Evolutionary conservation across 2,888 invertebrate species (phyloP).

Genomic region (Tineola bisselliella): DNA sequence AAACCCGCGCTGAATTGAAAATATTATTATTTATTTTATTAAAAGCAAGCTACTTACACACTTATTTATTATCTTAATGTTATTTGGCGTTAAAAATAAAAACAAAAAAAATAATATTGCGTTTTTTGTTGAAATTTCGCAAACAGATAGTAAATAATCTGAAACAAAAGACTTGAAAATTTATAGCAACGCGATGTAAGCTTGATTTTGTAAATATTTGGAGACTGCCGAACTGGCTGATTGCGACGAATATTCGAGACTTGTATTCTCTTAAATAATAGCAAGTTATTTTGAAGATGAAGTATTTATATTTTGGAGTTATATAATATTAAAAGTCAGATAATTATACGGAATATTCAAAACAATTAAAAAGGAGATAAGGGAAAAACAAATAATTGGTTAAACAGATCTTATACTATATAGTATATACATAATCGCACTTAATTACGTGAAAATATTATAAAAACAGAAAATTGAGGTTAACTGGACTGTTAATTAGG

Average conservation of each 20-base stretch:
- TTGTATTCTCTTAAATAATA: not conserved
- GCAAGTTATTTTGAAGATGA: not conserved
- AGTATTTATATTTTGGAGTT: not conserved
- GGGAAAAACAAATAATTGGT: no score
- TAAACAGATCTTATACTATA: no score
- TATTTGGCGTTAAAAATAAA: no score
- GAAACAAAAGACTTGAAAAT: not conserved
- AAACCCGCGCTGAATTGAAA: no score
- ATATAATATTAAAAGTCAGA: no score
- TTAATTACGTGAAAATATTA: not conserved
- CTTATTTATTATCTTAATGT: no score
- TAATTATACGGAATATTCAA: no score
- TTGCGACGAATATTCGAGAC: constrained; percentile 2
- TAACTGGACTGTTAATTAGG: constrained; percentile 32
- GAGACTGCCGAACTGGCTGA: not conserved
- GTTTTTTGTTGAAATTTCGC: no score
- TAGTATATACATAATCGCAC: not conserved
- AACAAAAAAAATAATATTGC: no score
- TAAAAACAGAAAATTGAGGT: not conserved
- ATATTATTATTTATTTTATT: no score
- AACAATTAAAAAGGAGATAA: no score
- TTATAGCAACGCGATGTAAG: not conserved
- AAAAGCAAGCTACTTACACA: no score
- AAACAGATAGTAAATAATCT: not conserved
- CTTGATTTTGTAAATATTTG: constrained; percentile 8